Evolutionary conservation across 2,888 invertebrate species (phyloP), one percentile per base, ranked within the genome.

Genomic region (Acheta domesticus): DNA sequence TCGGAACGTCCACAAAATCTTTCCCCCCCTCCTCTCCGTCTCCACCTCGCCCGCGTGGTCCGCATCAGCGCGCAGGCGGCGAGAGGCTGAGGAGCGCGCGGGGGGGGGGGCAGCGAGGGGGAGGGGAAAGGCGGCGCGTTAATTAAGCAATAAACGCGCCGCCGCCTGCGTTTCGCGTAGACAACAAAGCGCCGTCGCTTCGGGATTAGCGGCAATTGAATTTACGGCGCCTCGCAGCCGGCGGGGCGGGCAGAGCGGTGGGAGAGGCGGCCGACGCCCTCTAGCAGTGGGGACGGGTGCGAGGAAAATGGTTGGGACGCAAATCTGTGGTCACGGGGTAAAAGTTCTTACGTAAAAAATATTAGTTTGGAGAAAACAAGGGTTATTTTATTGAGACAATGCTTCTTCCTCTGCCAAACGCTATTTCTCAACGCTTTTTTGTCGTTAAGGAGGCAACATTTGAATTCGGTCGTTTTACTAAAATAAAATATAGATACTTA

Each of bases 91-190:
- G 8, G 36, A 36, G 36, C 62, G 62, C 16, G 62, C 62, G n/a
- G 16, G 16, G 62, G 16, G 16, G 14, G 62, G 50, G 16, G 19
- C n/a, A 11, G 14, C n/a, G 14, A n/a, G 1, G 62, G 8, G 62
- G 4, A n/a, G 62, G 62, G 62, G 62, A 16, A 62, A 16, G 62
- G 62, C 16, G 16, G n/a, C 62, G 62, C 62, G 62, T 62, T 62
- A 62, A 62, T 62, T 62, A 62, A 62, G 62, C 62, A 62, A n/a
- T 62, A 16, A 62, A 62, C 16, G 62, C 62, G 62, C 62, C 62
- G 62, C 62, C 14, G 62, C 16, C 62, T 36, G 36, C 8, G 36
- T 36, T 36, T 36, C 36, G 36, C 36, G 36, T 36, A 36, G 36
- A 36, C 36, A 36, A 36, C 36, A 36, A 36, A 36, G 36, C 36